Conservation (phyloP, 2,888 invertebrate genomes). For the Zeuzera pyrina region DNA sequence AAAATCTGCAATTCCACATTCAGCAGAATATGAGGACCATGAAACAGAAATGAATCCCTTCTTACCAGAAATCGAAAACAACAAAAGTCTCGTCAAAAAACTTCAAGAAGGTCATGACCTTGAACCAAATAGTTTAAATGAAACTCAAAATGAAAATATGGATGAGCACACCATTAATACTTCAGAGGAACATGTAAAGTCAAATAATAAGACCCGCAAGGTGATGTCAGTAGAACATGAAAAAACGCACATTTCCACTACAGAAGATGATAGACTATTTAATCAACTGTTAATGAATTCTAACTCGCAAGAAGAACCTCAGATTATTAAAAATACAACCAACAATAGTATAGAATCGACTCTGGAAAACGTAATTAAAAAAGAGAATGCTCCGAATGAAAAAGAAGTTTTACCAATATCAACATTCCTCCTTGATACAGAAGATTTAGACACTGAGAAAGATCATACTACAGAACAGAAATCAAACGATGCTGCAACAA, state of each 20-base stretch:
- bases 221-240: constrained; percentile 11
- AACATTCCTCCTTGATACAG: constrained; percentile 54
- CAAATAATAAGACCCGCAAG: constrained; percentile 2
- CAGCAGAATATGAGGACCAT: constrained; percentile 51
- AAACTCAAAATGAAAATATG: constrained; percentile 54
- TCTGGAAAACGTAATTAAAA: constrained; percentile 14
- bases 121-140: constrained; percentile 50
- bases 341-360: constrained; percentile 9
- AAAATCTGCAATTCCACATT: constrained; percentile 34
- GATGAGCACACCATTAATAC: constrained; percentile 35
- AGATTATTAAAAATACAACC: constrained; percentile 13
- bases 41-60: constrained; percentile 78
- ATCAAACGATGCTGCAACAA: constrained; percentile 15
- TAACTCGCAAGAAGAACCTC: constrained; percentile 20
- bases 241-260: constrained; percentile 11
- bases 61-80: constrained; percentile 76
- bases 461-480: constrained; percentile 12
- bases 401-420: constrained; percentile 32
- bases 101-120: constrained; percentile 71
- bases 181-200: constrained; percentile 7
- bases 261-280: constrained; percentile 23
- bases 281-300: constrained; percentile 27
- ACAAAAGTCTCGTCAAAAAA: constrained; percentile 73
- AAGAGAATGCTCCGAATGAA: constrained; percentile 7
- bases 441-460: constrained; percentile 50